Conservation (phyloP, 2,113 vertebrate genomes). For the Brachionichthys hirsutus region DNA sequence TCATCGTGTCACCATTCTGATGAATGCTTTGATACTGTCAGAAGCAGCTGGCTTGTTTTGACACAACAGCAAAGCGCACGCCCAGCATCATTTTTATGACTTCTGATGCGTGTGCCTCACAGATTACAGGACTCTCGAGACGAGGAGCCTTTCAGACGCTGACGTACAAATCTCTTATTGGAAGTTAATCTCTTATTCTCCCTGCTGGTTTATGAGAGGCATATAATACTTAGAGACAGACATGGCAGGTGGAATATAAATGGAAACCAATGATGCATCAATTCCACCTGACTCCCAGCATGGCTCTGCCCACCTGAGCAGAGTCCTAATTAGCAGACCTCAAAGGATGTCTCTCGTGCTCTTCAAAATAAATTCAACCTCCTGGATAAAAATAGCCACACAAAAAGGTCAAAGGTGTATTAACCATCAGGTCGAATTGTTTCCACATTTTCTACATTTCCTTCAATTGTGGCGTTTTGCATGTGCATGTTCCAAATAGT, state of each 20-base stretch:
- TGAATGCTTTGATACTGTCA: no score
- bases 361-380: background rate
- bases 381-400: background rate
- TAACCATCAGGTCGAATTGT: background rate
- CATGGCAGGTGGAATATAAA: background rate
- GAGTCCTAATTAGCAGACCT: background rate
- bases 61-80: background rate
- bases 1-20: no score
- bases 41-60: constrained; percentile 13
- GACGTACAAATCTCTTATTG: constrained; percentile 44
- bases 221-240: constrained; percentile 19
- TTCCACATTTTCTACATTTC: background rate
- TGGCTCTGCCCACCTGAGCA: background rate
- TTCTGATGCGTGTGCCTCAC: constrained; percentile 18
- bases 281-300: background rate
- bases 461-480: no score
- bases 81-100: constrained; percentile 14
- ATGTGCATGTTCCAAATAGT: no score
- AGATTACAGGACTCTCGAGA: constrained; percentile 34
- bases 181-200: constrained; percentile 55
- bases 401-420: background rate
- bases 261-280: background rate
- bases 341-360: background rate
- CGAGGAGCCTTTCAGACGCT: constrained; percentile 36
- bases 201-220: constrained; percentile 43